Base-by-base conservation (phyloP, 2,113 vertebrate species). In the Crotophaga sulcirostris region DNA sequence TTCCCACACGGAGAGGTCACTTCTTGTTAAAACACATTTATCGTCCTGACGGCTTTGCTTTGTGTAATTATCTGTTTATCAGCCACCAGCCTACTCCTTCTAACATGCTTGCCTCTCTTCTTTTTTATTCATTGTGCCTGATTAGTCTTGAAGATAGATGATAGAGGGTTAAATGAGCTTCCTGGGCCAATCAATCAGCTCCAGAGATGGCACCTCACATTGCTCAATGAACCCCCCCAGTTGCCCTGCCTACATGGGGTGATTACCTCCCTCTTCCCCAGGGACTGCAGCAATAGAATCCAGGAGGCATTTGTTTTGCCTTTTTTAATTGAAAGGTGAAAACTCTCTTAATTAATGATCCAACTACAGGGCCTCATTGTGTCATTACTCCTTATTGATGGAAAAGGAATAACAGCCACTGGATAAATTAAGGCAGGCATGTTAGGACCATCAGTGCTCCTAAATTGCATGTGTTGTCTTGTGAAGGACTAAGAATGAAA, bases 61-160 rank as follows among this genome's bases (percentile, higher is more conserved):
- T 86, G 63, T 93, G 60, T 70, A 92, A 95, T 95, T 96, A 96
- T 94, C 96, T 90, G 84, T 73, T 95, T 73, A 95, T 96, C 95
- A 95, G 51, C 40, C 67, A 42, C 73, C 73, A 94, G 77, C 81
- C 62, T 73, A 59, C 62, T 69, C 78, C 49, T 69, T 63, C 78
- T 67, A 88, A 89, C 21, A 2, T 77, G 75, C 55, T 84, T 81
- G 33, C 74, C 72, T 59, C 66, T 74, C 79, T 95, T 67, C 90
- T 89, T 74, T 96, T 92, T 95, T 92, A 91, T 95, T 95, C 76
- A 86, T 84, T 4, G 0, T 1, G 2, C 56, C 91, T 90, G 90
- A 96, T 96, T 88, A 96, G 79, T 90, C 82, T 49, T 67, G 85
- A 81, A 94, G 96, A 96, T 64, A 88, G 90, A 95, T 78, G 66